Base-by-base conservation (phyloP, 2,888 invertebrate genomes). In the Eustalomyia histrio region DNA sequence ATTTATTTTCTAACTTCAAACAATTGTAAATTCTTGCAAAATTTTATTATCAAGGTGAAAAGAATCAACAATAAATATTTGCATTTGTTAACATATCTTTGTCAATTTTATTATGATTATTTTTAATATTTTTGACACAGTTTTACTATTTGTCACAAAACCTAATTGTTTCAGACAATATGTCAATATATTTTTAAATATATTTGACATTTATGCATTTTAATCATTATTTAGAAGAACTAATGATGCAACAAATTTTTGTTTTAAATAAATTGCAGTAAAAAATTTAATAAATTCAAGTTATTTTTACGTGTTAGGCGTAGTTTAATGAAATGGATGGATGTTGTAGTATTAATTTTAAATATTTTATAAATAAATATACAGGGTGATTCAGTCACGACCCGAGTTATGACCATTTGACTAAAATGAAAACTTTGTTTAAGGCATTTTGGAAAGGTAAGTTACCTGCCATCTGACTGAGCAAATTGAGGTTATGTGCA, bases 141-240 rank as follows among this genome's bases (percentile, higher is more conserved):
- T 61, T 43, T 61, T 61, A 24, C 14, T 10, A 47, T 61, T 61
- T 61, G 43, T 43, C 61, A 61, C 47, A 61, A 61, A 43, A 61
- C 14, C 43, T 61, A 60, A 14, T 47, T 14, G 43, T 47, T 47
- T 0, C 6, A 16, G 29, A 16, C 58, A 58, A 58, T 21, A 58
- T 24, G n/a, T 58, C 21, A 33, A 21, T 58, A 16, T 29, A 16
- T 58, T 63, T 63, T 61, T 61, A 43, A 35, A 24, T 17, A 35
- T 14, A 10, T 39, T 16, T 17, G 21, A 39, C 33, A 63, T 39
- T 12, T 21, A 14, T 63, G 18, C 18, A 39, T 63, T 12, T 63
- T n/a, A 43, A 43, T 29, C 9, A 14, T 63, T 18, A 29, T 29
- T 29, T 29, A 39, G 17, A 43, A 43, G 43, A 47, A 17, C 10